Conservation (phyloP, 2,797 vertebrate species). For the Gobio occitaniae region DNA sequence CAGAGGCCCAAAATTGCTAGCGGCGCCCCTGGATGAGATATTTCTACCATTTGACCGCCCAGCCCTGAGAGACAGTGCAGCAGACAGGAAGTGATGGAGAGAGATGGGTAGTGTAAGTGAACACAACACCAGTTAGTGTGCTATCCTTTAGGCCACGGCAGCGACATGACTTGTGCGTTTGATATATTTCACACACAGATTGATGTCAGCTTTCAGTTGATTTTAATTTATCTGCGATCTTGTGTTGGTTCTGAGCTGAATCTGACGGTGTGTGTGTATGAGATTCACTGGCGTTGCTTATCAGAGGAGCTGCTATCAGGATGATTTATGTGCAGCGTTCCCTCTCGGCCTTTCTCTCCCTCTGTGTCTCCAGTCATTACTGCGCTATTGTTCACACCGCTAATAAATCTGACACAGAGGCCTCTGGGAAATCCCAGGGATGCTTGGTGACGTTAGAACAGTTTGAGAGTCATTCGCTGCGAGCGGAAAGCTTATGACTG, state of each 20-base stretch:
- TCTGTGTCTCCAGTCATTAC: slow-evolving; percentile 71
- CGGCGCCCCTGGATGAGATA: background rate
- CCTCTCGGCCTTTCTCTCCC: slow-evolving; percentile 13
- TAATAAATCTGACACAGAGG: slow-evolving; percentile 74
- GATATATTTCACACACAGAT: background rate
- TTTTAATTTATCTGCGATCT: background rate
- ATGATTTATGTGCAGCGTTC: slow-evolving; percentile 21
- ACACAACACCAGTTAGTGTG: background rate
- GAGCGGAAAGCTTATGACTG: slow-evolving; percentile 15
- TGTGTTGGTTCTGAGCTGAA: background rate
- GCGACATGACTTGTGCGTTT: background rate
- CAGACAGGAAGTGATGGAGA: background rate
- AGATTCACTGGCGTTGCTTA: background rate
- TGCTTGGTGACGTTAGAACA: slow-evolving; percentile 37
- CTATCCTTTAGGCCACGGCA: background rate
- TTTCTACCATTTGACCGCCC: background rate
- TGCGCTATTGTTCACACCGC: slow-evolving; percentile 73
- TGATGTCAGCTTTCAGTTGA: background rate
- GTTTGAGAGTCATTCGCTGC: slow-evolving; percentile 54
- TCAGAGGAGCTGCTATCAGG: slow-evolving; percentile 13
- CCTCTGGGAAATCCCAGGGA: slow-evolving; percentile 55
- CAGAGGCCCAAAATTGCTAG: no score
- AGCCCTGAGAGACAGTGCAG: background rate
- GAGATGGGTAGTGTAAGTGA: background rate
- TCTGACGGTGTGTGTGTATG: background rate